Percentiles rank a stretch among this genome's conserved stretches.
Evolutionary conservation across 2,797 vertebrate genomes (phyloP).

Genomic region (Sylvia borin): DNA sequence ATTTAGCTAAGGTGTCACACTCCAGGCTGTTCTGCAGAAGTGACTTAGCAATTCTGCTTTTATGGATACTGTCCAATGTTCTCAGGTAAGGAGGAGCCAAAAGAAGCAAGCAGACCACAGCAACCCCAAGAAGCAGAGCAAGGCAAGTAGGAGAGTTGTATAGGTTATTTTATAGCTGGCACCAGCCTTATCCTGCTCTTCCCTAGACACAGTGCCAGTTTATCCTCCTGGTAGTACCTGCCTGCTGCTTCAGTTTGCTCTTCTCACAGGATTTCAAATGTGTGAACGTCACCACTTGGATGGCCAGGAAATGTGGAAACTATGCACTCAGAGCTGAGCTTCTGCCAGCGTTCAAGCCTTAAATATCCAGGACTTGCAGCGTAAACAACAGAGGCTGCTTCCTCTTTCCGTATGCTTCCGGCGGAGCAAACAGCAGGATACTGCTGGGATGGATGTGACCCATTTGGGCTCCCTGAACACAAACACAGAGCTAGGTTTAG

Average conservation of each 20-base stretch:
- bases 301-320: background rate
- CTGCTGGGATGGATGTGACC: no score
- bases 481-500: background rate
- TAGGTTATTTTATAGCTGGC: background rate
- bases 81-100: background rate
- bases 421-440: no score
- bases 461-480: background rate
- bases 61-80: rapidly evolving
- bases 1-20: background rate
- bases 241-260: background rate
- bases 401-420: rapidly evolving
- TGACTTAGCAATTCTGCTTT: background rate
- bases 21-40: background rate
- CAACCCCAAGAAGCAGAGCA: background rate
- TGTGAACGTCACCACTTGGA: background rate
- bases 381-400: rapidly evolving
- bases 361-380: rapidly evolving
- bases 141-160: background rate
- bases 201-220: rapidly evolving
- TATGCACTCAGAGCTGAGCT: background rate
- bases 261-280: background rate
- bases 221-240: rapidly evolving
- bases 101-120: background rate
- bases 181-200: background rate
- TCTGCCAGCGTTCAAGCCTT: no score